These are phyloP conservation scores for Cheilosia variabilis DNA, from an alignment of 2,888 invertebrate genomes.

Conservation along the genomic window DNA sequence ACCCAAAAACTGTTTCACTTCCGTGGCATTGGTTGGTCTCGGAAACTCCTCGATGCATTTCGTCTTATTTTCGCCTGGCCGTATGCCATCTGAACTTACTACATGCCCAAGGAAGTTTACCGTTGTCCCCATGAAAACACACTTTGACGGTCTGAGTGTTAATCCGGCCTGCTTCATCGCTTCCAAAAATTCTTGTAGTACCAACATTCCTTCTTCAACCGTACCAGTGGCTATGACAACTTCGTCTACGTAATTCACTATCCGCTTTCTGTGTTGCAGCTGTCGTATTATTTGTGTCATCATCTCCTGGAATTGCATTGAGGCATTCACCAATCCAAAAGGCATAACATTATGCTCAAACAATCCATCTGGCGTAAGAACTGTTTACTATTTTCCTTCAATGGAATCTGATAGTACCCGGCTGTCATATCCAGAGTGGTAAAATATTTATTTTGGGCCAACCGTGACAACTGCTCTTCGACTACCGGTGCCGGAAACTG, in stretches of 20 bases:
- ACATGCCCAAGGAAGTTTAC: too few species aligned
- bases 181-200: background rate
- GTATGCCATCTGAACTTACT: too few species aligned
- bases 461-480: constrained; percentile 17
- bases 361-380: constrained; percentile 39
- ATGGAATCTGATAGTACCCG: constrained; percentile 23
- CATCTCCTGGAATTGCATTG: constrained; percentile 71
- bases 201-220: background rate
- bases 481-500: background rate
- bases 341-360: too few species aligned
- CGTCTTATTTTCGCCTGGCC: constrained; percentile 46
- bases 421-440: constrained; percentile 17
- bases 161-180: too few species aligned
- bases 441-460: background rate
- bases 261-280: background rate
- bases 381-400: constrained; percentile 73
- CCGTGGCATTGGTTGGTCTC: constrained; percentile 35
- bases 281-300: constrained; percentile 54
- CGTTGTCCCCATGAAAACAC: too few species aligned
- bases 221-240: background rate
- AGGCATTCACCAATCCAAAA: too few species aligned
- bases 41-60: constrained; percentile 54
- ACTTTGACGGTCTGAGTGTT: too few species aligned
- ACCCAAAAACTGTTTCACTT: constrained; percentile 57
- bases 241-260: constrained; percentile 31